Evolutionary conservation across 2,797 vertebrate genomes (phyloP), one percentile per base, ranked within the genome.

Genomic region (Pogoniulus pusillus): DNA sequence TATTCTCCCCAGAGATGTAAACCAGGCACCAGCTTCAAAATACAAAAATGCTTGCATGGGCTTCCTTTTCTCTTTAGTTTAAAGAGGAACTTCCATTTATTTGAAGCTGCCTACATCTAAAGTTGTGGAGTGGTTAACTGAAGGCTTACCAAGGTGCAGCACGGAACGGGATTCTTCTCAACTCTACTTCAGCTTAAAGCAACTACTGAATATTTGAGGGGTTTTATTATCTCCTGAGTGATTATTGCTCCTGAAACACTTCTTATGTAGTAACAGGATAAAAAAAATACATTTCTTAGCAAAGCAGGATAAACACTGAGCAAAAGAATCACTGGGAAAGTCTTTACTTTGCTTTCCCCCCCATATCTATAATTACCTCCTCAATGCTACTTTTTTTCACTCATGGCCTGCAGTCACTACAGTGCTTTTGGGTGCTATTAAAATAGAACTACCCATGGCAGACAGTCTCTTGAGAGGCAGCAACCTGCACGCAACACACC

Each of bases 11-110:
- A 95, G 93, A 96, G 91, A 95, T 76, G 87, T 64, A 96, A 97
- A 96, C 85, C 95, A 96, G 74, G 93, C 83, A 16, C 90, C 91
- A 91, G 87, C 92, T 93, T 95, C 79, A 96, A 97, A 97, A 95
- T 81, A 88, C 27, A 91, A 82, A 94, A 94, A 88, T 76, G 76
- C 91, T 84, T 86, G 54, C 51, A 19, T 85, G 37, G 41, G 89
- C 85, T 71, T 75, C 34, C 4, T 41, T n/a, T n/a, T 34, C 58
- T 34, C 32, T 54, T 71, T 13, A 47, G 47, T 49, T 49, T 49
- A 32, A 82, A 62, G 7, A 62, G 14, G 5, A 34, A 10, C 20
- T 34, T 47, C 53, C 35, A 55, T 55, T 32, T 30, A 34, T 47
- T 66, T 43, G 16, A 45, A n/a, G 35, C 47, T 37, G 26, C 18